Evolutionary conservation across 2,797 vertebrate genomes (phyloP).

Genomic region (Lithobates pipiens): DNA sequence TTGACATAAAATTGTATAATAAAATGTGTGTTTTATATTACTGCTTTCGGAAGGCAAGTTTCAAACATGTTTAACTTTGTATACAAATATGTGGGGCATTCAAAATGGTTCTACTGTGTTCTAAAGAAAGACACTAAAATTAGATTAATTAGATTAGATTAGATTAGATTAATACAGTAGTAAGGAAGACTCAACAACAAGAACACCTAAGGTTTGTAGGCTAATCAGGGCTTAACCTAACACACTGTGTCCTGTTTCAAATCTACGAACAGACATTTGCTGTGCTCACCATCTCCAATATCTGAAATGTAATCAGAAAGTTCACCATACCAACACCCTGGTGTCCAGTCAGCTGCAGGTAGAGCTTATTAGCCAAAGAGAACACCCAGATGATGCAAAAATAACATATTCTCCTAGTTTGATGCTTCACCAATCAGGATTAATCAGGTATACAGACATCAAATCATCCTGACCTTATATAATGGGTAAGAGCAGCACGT

Average conservation of each 20-base stretch:
- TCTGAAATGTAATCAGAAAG: not conserved
- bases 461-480: too few species aligned
- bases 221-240: slow-evolving; percentile 56
- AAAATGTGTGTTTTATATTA: too few species aligned
- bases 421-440: not conserved
- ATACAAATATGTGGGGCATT: not conserved
- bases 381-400: not conserved
- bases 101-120: too few species aligned
- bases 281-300: slow-evolving; percentile 9
- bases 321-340: not conserved
- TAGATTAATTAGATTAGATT: not conserved
- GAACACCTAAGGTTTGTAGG: slow-evolving; percentile 50
- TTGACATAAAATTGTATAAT: too few species aligned
- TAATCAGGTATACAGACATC: too few species aligned
- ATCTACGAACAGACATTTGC: slow-evolving; percentile 37
- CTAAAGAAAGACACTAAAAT: not conserved
- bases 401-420: not conserved
- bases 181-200: not conserved
- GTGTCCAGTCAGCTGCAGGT: not conserved
- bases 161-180: not conserved
- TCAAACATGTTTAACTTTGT: too few species aligned
- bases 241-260: slow-evolving; percentile 17
- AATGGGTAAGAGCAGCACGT: too few species aligned
- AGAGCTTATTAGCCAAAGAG: not conserved
- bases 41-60: too few species aligned